Evolutionary conservation across 2,797 vertebrate genomes (phyloP).

Genomic region (Rhinogobio ventralis): DNA sequence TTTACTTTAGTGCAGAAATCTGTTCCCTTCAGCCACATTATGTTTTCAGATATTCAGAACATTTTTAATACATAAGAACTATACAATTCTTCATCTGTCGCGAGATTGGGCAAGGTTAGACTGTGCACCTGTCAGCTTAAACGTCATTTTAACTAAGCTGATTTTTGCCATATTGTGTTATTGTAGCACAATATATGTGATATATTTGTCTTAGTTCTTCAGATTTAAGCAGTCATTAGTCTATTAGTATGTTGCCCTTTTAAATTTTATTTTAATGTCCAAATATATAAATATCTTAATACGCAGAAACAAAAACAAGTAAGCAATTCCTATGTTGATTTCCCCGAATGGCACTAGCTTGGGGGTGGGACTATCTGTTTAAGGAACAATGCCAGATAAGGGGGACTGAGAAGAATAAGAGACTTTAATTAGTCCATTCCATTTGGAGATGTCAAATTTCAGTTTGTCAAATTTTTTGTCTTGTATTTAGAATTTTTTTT

Average conservation of each 20-base stretch:
- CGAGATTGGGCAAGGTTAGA: not conserved
- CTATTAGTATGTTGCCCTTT: not conserved
- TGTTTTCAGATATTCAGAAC: not conserved
- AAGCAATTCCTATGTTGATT: not conserved
- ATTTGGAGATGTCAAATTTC: not conserved
- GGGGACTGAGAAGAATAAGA: not conserved
- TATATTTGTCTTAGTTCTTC: not conserved
- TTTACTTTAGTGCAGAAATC: not conserved
- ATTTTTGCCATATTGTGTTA: not conserved
- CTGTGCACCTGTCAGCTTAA: constrained; percentile 4
- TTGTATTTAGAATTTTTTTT: not conserved
- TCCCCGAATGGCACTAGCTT: not conserved
- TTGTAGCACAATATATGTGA: constrained; percentile 3
- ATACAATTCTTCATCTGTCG: not conserved
- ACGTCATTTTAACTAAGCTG: constrained; percentile 1
- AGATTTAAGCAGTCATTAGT: constrained; percentile 3
- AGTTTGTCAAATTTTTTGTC: not conserved
- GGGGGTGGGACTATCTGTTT: not conserved
- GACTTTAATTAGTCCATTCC: not conserved
- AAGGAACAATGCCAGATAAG: not conserved
- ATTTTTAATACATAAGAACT: not conserved
- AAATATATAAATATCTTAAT: not conserved
- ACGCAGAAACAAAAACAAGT: not conserved
- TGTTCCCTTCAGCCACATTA: not conserved
- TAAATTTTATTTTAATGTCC: not conserved